Base-by-base conservation (phyloP, 2,888 invertebrate species). In the Eugnorisma glareosa region DNA sequence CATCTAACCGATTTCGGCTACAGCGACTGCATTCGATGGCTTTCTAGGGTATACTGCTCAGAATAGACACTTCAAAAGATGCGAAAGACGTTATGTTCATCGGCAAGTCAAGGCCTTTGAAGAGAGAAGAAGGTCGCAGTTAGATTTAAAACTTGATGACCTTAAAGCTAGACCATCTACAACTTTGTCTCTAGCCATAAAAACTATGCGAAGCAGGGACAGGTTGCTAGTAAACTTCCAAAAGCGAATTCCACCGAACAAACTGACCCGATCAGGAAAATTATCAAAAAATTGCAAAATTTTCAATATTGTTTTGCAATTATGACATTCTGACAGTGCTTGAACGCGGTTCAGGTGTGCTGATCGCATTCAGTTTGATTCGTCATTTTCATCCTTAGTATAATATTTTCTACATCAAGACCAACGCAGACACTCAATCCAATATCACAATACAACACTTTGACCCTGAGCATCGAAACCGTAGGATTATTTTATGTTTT, bases 401-500 rank as follows among this genome's bases (percentile, higher is more conserved):
- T 18, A 43, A 57, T 64, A 35, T 40, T 21, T 67, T 31, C 57
- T 71, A 85, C 57, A 45, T 8, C 82, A 75, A 71, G 15, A 76
- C 67, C 45, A 54, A 61, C 61, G 35, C 31, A 59, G 59, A 71
- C n/a, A 45, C 24, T n/a, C 28, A 2, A n/a, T 31, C 82, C 48
- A 67, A 61, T 59, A 75, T 75, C 24, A 43, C 35, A 69, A 64
- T 57, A 73, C 18, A 66, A 54, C 37, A 24, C 48, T 18, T 61
- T 67, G 67, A 63, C 68, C 77, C 57, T 77, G 69, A 77, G 74
- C 61, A 75, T 68, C 28, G 66, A 45, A 37, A 59, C 51, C 66
- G 63, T 77, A 77, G 77, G 75, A 78, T 70, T 79, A 75, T 77
- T 87, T 87, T 87, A 87, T 86, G 81, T 85, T 83, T 87, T 83